Base-by-base conservation (phyloP, 2,888 invertebrate genomes). In the Carcina quercana region DNA sequence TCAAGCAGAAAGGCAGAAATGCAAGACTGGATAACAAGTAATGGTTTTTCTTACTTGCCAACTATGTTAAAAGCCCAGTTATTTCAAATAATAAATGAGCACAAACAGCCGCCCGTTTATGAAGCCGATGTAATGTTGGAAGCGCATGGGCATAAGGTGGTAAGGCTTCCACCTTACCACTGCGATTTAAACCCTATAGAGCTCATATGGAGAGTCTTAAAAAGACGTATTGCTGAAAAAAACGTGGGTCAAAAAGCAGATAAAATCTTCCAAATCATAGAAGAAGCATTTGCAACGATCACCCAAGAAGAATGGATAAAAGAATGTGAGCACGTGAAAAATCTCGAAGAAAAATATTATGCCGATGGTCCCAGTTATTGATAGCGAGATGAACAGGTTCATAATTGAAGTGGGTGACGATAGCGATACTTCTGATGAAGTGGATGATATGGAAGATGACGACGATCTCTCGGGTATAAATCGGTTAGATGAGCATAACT, bases 1-100 rank as follows among this genome's bases (percentile, higher is more conserved):
- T n/a, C n/a, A n/a, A n/a, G n/a, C n/a, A n/a, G n/a, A n/a, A n/a
- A n/a, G n/a, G n/a, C n/a, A n/a, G n/a, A n/a, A n/a, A n/a, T n/a
- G n/a, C n/a, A n/a, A n/a, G n/a, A n/a, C n/a, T n/a, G n/a, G n/a
- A n/a, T n/a, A n/a, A n/a, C n/a, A n/a, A n/a, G n/a, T n/a, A n/a
- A n/a, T n/a, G n/a, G n/a, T n/a, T n/a, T n/a, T n/a, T n/a, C n/a
- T n/a, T n/a, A n/a, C n/a, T n/a, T n/a, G n/a, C n/a, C n/a, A n/a
- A n/a, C n/a, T n/a, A n/a, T n/a, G n/a, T n/a, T n/a, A 24, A 33
- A 39, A 34, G 22, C 19, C 15, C 13, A 30, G 26, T 28, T 40
- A 25, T 24, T 40, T 7, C 17, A 25, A 25, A n/a, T 21, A 15
- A 30, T 34, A 8, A 30, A 30, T 27, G 14, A 17, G 3, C 13